These are phyloP conservation scores for Eristalis pertinax DNA, from an alignment of 2,888 invertebrate species.

Conservation along the genomic window DNA sequence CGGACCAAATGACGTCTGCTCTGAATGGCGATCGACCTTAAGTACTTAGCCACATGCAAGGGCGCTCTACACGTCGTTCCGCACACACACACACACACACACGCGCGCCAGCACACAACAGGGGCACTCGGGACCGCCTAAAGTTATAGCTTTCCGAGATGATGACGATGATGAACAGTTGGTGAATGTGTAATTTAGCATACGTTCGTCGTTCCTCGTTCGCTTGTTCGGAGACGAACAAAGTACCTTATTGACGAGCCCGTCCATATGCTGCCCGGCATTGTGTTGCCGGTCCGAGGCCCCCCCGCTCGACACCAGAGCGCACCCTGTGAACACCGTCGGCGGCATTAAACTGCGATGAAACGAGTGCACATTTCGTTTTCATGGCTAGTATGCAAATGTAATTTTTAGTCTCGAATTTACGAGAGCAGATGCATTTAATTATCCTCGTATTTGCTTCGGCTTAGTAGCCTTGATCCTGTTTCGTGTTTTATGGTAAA, in stretches of 20 bases:
- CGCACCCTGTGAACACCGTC: slow-evolving; percentile 2
- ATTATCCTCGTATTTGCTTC: slow-evolving; percentile 61
- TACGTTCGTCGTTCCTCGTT: slow-evolving; percentile 26
- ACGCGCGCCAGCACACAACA: slow-evolving; percentile 1
- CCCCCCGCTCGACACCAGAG: not conserved
- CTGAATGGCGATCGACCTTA: slow-evolving; percentile 32
- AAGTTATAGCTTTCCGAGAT: slow-evolving; percentile 55
- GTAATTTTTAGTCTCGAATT: slow-evolving; percentile 47
- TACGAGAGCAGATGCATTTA: slow-evolving; percentile 69
- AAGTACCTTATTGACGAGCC: slow-evolving; percentile 29
- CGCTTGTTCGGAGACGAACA: not conserved
- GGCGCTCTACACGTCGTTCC: not conserved
- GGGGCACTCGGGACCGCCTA: slow-evolving; percentile 18
- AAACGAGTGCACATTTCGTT: slow-evolving; percentile 64
- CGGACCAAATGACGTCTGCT: slow-evolving; percentile 65
- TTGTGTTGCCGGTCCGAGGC: not conserved
- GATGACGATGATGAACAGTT: slow-evolving; percentile 69
- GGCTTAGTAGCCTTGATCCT: not conserved
- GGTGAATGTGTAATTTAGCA: slow-evolving; percentile 69
- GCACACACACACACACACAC: not conserved
- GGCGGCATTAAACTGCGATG: slow-evolving; percentile 59
- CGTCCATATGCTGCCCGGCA: slow-evolving; percentile 52
- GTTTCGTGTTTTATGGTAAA: slow-evolving; percentile 61
- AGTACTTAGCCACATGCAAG: slow-evolving; percentile 53
- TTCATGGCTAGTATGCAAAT: slow-evolving; percentile 57